Evolutionary conservation across 2,113 vertebrate genomes (phyloP).

Genomic region (Cisticola juncidis): DNA sequence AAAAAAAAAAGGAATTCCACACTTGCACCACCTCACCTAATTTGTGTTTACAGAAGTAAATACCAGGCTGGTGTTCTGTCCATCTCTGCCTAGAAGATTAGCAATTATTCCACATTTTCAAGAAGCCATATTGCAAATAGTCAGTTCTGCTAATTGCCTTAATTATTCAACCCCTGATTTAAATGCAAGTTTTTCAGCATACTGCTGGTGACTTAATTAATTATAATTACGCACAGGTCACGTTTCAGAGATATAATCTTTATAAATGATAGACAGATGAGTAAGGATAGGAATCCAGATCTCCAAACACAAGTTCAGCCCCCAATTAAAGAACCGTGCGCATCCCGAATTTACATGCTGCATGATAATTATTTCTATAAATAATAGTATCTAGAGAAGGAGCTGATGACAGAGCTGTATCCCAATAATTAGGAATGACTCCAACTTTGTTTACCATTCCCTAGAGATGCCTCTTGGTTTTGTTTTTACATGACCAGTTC

Average conservation of each 20-base stretch:
- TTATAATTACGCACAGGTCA: slow-evolving; percentile 74
- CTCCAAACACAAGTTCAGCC: slow-evolving; percentile 45
- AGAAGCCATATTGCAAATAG: slow-evolving; percentile 63
- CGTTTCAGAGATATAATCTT: slow-evolving; percentile 69
- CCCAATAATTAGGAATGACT: slow-evolving; percentile 48
- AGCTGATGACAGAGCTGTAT: slow-evolving; percentile 41
- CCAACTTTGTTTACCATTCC: slow-evolving; percentile 64
- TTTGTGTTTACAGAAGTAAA: slow-evolving; percentile 52
- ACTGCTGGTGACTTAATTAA: slow-evolving; percentile 77
- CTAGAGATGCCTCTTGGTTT: slow-evolving; percentile 50
- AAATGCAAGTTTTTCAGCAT: slow-evolving; percentile 74
- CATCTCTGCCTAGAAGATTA: slow-evolving; percentile 45
- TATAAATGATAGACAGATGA: slow-evolving; percentile 71
- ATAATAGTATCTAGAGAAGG: slow-evolving; percentile 54
- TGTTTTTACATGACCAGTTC: slow-evolving; percentile 31
- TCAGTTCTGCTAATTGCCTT: slow-evolving; percentile 69
- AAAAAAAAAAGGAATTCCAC: background rate
- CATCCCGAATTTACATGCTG: slow-evolving; percentile 19
- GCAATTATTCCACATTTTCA: slow-evolving; percentile 61
- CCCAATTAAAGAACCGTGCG: slow-evolving; percentile 42
- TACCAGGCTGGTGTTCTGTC: slow-evolving; percentile 40
- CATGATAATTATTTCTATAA: slow-evolving; percentile 60
- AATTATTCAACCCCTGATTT: slow-evolving; percentile 74
- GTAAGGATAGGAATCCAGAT: slow-evolving; percentile 73
- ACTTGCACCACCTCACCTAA: slow-evolving; percentile 9